Conservation (phyloP, 2,797 vertebrate genomes). For the Neosilurus mollespiculum region DNA sequence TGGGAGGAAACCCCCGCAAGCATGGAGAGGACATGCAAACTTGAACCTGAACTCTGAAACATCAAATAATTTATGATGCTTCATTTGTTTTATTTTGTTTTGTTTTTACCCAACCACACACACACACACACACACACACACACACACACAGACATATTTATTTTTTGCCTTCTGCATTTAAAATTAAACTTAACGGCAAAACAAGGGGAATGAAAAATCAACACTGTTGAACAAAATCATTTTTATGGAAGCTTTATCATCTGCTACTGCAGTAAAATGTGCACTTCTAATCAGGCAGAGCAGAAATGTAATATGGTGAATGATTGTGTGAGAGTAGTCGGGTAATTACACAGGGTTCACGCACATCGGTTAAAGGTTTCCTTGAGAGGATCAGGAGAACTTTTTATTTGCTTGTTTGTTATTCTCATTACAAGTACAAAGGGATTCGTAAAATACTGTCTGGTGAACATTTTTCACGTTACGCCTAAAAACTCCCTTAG, state of each 20-base stretch:
- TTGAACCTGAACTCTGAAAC: not conserved
- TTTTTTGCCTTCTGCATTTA: too few species aligned
- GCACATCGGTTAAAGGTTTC: not conserved
- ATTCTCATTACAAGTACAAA: not conserved
- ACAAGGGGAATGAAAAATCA: not conserved
- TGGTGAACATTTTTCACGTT: not conserved
- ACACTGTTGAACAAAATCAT: not conserved
- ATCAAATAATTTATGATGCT: not conserved
- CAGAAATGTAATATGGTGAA: not conserved
- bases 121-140: too few species aligned
- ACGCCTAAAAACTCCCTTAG: not conserved
- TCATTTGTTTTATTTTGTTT: not conserved
- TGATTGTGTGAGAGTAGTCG: not conserved
- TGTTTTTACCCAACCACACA: too few species aligned
- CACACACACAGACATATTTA: not conserved
- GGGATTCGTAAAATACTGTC: not conserved
- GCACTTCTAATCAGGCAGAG: not conserved
- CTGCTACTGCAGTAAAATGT: slow-evolving; percentile 10
- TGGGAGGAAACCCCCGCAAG: too few species aligned
- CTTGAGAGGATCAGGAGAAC: not conserved
- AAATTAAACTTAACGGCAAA: not conserved
- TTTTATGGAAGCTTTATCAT: not conserved
- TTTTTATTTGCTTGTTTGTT: not conserved
- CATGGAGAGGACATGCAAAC: too few species aligned
- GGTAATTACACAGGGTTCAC: not conserved